Conservation (phyloP, 2,797 vertebrate genomes). For the Chelidonichthys spinosus region DNA sequence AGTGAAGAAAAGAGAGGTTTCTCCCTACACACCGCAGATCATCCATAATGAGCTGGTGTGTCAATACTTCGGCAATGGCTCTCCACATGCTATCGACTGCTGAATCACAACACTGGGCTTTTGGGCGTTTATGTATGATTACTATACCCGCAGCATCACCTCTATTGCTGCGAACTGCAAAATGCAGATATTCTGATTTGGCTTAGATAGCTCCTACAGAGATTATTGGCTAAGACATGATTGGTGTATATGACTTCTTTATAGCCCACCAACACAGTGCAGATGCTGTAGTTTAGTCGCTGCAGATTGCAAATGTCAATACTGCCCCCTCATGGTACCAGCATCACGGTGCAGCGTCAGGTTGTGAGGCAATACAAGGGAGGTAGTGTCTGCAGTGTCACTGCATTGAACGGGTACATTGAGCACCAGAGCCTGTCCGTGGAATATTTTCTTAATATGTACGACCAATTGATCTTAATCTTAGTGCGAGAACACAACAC, state of each 20-base stretch:
- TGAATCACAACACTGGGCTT: constrained; percentile 45
- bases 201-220: constrained; percentile 2
- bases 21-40: constrained; percentile 78
- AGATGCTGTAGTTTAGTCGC: constrained; percentile 18
- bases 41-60: constrained; percentile 79
- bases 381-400: constrained; percentile 54
- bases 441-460: neutral
- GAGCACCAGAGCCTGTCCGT: neutral
- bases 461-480: neutral
- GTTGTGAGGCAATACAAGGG: constrained; percentile 26
- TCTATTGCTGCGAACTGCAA: constrained; percentile 25
- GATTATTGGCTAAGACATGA: constrained; percentile 30
- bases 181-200: constrained; percentile 29
- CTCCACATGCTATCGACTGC: constrained; percentile 68
- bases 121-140: constrained; percentile 4
- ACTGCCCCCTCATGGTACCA: constrained; percentile 71
- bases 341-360: constrained; percentile 38
- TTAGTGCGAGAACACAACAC: neutral
- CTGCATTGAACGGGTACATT: constrained; percentile 31
- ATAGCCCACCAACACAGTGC: constrained; percentile 25
- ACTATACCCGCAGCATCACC: neutral
- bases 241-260: constrained; percentile 31
- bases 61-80: constrained; percentile 69
- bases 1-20: constrained; percentile 81
- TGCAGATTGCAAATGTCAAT: constrained; percentile 56